Evolutionary conservation across 2,797 vertebrate genomes (phyloP), one percentile per base, ranked within the genome.

Genomic region (Alectoris magna): DNA sequence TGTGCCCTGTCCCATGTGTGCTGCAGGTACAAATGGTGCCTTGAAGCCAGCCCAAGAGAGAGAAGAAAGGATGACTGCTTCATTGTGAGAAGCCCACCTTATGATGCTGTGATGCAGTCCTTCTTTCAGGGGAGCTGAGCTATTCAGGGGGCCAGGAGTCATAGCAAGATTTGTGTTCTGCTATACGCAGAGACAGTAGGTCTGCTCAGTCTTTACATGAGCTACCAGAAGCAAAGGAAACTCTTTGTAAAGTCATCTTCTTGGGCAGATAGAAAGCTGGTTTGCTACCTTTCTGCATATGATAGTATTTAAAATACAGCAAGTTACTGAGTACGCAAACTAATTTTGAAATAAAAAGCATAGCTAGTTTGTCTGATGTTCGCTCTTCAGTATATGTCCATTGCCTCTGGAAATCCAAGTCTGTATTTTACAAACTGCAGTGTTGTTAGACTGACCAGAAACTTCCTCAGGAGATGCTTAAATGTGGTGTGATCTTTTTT

Each of bases 1-100:
- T 0, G 0, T 44, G n/a, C 71, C 69, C 66, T 10, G 10, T 3
- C 49, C 74, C 46, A 5, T n/a, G 24, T 23, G 39, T 62, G 36
- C 60, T 44, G 22, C 38, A 11, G 34, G 7, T 56, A 38, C 0
- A 0, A 66, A 46, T 24, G 21, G 39, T 31, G 24, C 43, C 21
- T 34, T 78, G 58, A 74, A 41, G 56, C 43, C 62, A 88, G 24
- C 44, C 49, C 51, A 29, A 74, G 41, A 79, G 38, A 51, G 22
- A 38, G 41, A 66, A 74, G 27, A 39, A 43, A 66, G 51, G 72
- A 62, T 19, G n/a, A 8, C 43, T 66, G 76, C 29, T 77, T 78
- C 36, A 29, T 8, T 7, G 9, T 41, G 46, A 79, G 46, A 39
- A 44, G 13, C 27, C 38, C 8, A n/a, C 39, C 11, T 41, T 84